Percentiles rank a stretch among this genome's conserved stretches.
Evolutionary conservation across 2,113 vertebrate genomes (phyloP).

Genomic region (Crocuta crocuta): DNA sequence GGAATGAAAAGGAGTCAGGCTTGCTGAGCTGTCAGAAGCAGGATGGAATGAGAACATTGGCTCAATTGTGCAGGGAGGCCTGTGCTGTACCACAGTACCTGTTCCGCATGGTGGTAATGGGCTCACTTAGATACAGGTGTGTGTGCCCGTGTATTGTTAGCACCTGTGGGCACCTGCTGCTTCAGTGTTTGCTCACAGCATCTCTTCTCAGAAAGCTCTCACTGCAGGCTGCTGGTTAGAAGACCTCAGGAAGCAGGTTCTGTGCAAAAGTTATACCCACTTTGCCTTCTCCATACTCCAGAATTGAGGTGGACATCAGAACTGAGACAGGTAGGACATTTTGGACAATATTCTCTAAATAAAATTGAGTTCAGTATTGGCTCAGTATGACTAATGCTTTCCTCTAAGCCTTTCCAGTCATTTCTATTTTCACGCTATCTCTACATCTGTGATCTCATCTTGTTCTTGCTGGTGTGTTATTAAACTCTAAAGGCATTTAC

Average conservation of each 20-base stretch:
- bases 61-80: neutral
- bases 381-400: fast-evolving
- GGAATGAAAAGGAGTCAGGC: neutral
- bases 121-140: no score
- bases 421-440: neutral
- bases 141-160: neutral
- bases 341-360: neutral
- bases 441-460: neutral
- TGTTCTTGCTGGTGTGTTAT: neutral
- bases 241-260: no score
- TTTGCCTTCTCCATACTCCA: no score
- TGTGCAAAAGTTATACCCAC: fast-evolving
- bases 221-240: neutral
- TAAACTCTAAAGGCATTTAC: neutral
- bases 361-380: no score
- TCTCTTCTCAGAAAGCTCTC: neutral
- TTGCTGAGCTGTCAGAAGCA: neutral
- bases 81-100: neutral
- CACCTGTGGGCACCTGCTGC: no score
- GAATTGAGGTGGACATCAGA: no score
- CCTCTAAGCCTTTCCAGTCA: neutral
- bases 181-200: fast-evolving
- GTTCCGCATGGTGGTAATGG: fast-evolving
- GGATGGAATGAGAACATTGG: neutral
- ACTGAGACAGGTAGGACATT: neutral